phyloP scores from a whole-genome alignment of 2,113 vertebrate species.

The Hydrochoerus hydrochaeris region DNA sequence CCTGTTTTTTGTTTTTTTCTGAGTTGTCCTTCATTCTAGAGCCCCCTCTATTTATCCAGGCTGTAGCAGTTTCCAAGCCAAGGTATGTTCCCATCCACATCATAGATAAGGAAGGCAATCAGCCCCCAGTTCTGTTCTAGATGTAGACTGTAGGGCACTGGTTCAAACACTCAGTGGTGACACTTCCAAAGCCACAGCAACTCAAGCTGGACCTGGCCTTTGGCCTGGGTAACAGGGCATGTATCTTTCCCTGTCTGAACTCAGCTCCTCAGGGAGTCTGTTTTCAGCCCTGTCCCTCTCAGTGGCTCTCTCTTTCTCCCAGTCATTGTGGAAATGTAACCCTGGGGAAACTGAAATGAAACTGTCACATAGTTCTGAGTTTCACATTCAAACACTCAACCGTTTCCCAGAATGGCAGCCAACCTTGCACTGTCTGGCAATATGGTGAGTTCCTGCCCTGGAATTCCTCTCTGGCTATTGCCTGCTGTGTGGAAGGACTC shows the following conservation, averaged over 20 bases:
- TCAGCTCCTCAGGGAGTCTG: background rate
- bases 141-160: too few species aligned
- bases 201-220: too few species aligned
- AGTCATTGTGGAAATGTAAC: background rate
- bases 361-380: background rate
- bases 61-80: too few species aligned
- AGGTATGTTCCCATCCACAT: too few species aligned
- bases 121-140: too few species aligned
- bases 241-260: background rate
- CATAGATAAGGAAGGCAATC: too few species aligned
- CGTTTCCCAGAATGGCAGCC: background rate
- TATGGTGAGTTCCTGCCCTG: background rate
- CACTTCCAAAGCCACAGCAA: too few species aligned
- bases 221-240: background rate
- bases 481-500: background rate
- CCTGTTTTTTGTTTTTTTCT: too few species aligned
- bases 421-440: background rate
- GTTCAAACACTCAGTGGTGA: too few species aligned
- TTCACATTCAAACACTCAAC: background rate
- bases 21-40: too few species aligned
- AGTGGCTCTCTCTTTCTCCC: background rate
- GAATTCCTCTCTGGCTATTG: background rate
- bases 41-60: too few species aligned
- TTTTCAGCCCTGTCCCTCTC: background rate
- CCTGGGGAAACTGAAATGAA: background rate